Base-by-base conservation (phyloP, 1,140 invertebrate genomes). In the Saccostrea echinata region DNA sequence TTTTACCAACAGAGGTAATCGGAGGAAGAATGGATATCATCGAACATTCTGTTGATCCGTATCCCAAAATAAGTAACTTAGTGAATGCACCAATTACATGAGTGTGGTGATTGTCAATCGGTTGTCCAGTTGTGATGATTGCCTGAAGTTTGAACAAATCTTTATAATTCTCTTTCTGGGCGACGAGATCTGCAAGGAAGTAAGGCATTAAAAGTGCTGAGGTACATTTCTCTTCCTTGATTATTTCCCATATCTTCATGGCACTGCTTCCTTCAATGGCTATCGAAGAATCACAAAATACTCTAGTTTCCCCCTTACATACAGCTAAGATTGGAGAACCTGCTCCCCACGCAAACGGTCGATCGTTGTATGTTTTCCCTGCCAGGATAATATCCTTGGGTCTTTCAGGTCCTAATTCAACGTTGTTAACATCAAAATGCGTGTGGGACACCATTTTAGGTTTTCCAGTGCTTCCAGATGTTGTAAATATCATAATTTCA, bases 1-100 rank as follows among this genome's bases (percentile, higher is more conserved):
- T n/a, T 9, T 82, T 83, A 24, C 83, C 85, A 0, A n/a, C 30
- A 3, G 8, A 27, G 6, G 12, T 51, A 1, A 88, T 64, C 0
- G 27, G 27, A 12, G 35, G 82, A 13, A 21, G 24, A 3, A 61
- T n/a, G 24, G 52, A 33, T 11, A 51, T 53, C 16, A 33, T 24
- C 3, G 76, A 8, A 55, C 53, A 35, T 51, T 89, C 90, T 33
- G 88, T 84, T 30, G 82, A 84, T 6, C 88, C 90, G 52, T 88
- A 88, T 12, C 33, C 82, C 27, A 84, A 13, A 30, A 0, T 52
- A 0, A 88, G 18, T 3, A 11, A 24, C 12, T 76, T 24, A 0
- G 61, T 51, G 52, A 76, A 76, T 21, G 55, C 9, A 18, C 86
- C 57, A 21, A 68, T 9, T 12, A 76, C 51, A 27, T 80, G 3